These are phyloP conservation scores for Formicarius rufipectus DNA, from an alignment of 2,113 vertebrate species.

Conservation along the genomic window DNA sequence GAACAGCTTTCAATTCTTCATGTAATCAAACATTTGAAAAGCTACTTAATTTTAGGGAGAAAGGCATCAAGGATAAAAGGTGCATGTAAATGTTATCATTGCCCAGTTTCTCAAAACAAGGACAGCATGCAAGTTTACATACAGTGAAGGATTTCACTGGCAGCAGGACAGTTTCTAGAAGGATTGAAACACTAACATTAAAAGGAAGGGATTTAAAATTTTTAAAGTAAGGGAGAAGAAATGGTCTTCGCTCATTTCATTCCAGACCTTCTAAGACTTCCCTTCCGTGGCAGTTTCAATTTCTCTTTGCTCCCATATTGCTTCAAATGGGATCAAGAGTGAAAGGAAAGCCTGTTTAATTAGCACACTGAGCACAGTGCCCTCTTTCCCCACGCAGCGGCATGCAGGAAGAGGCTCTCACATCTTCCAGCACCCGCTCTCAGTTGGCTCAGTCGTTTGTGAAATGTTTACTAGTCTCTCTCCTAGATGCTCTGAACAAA, in stretches of 20 bases:
- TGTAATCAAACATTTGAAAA: neutral
- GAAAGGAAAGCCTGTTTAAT: neutral
- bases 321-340: neutral
- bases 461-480: neutral
- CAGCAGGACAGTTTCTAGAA: neutral
- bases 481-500: neutral
- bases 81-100: neutral
- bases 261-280: neutral
- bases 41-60: neutral
- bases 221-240: neutral
- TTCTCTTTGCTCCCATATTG: neutral
- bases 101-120: neutral
- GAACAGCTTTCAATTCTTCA: neutral
- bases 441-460: neutral
- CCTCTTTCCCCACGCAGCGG: neutral
- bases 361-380: neutral
- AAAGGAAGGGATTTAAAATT: neutral
- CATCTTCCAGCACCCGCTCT: neutral
- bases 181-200: neutral
- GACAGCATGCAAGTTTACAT: neutral
- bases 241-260: neutral
- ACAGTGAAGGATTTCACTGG: neutral
- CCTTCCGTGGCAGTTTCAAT: neutral
- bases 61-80: neutral
- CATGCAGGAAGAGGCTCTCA: neutral